Base-by-base conservation (phyloP, 1,140 invertebrate species). In the Panagrolaimus sp. region DNA sequence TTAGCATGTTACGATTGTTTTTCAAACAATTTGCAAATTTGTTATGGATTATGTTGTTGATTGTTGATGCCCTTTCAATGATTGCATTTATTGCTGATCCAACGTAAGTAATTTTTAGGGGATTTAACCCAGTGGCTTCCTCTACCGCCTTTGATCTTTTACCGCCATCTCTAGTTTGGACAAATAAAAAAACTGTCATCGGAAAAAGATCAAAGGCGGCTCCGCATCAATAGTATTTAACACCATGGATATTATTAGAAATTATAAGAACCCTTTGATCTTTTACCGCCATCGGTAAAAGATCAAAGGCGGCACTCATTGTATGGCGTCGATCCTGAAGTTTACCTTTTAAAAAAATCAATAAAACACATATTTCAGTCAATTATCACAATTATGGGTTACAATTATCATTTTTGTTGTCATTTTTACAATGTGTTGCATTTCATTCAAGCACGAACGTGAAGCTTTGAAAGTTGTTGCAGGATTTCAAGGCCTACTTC, bases 401-500 rank as follows among this genome's bases (percentile, higher is more conserved):
- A 43, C 68, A 10, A 65, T 78, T n/a, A 76, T 76, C 58, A 63
- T 76, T 43, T 78, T 73, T 47, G 32, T 78, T 9, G 73, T 76
- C 44, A 71, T 76, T 38, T n/a, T 78, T 21, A 48, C 48, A 8
- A 76, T 76, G 75, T 76, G 76, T 48, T 64, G 28, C 43, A 43
- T 76, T 14, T 76, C 76, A 6, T 76, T 66, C 38, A 68, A 46
- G 32, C 76, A 76, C 21, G 75, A 76, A 67, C 4, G 65, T 43
- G 67, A 76, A 43, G 75, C 75, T 1, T 26, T 71, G 43, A 77
- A 77, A 24, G 74, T 76, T 17, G 62, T 38, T 4, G 32, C 32
- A 38, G 74, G 74, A 5, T 79, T 77, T 46, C 72, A 76, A 45
- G 78, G 76, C 17, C 48, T 77, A 28, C 43, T 77, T 21, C 77